These are phyloP conservation scores for Romanogobio albipinnatus DNA, from an alignment of 2,113 vertebrate genomes.

Conservation along the genomic window DNA sequence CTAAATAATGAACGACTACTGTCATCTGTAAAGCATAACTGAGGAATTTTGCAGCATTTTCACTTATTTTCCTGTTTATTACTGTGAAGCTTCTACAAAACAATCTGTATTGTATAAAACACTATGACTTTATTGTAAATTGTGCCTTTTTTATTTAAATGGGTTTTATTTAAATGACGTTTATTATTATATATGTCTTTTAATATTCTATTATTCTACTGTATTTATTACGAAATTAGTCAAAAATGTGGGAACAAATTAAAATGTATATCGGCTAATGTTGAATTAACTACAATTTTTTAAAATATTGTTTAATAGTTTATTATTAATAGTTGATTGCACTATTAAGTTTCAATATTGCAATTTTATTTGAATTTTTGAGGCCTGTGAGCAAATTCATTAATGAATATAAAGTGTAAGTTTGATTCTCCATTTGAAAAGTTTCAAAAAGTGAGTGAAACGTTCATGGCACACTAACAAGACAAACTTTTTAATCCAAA, in stretches of 20 bases:
- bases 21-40: not conserved
- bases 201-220: too few species aligned
- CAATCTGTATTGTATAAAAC: too few species aligned
- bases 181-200: too few species aligned
- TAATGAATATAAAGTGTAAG: not conserved
- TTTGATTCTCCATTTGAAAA: not conserved
- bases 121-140: too few species aligned
- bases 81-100: not conserved
- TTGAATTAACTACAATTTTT: too few species aligned
- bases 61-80: not conserved
- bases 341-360: not conserved
- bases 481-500: slow-evolving; percentile 11
- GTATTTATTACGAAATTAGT: too few species aligned
- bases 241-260: too few species aligned
- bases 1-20: not conserved
- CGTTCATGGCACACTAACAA: not conserved
- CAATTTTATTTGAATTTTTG: not conserved
- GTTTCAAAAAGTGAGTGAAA: not conserved
- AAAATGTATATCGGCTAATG: too few species aligned
- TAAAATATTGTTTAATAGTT: too few species aligned
- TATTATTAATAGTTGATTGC: not conserved
- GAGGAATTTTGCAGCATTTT: not conserved
- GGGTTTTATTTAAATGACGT: too few species aligned
- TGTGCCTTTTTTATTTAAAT: too few species aligned
- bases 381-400: not conserved